Evolutionary conservation across 2,113 vertebrate species (phyloP).

Genomic region (Protobothrops flavoviridis): DNA sequence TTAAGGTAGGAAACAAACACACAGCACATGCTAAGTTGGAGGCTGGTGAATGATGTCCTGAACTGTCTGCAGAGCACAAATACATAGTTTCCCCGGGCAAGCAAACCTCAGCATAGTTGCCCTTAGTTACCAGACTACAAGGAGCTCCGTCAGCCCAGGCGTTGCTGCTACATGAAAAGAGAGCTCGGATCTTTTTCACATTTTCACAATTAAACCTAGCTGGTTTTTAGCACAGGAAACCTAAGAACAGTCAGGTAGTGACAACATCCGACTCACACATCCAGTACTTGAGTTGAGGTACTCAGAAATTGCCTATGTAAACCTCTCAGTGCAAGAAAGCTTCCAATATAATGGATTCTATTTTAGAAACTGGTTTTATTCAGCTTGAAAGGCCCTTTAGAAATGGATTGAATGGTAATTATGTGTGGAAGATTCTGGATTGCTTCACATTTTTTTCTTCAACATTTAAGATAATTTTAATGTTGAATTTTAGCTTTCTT

Average conservation of each 20-base stretch:
- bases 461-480: background rate
- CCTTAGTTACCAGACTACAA: constrained; percentile 48
- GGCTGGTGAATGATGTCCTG: constrained; percentile 25
- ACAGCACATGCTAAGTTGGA: background rate
- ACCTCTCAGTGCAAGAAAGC: background rate
- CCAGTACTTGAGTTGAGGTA: background rate
- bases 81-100: constrained; percentile 36
- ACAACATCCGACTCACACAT: background rate
- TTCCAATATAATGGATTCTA: background rate
- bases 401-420: background rate
- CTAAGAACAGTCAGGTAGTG: background rate
- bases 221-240: background rate
- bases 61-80: constrained; percentile 10
- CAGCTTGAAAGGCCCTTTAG: background rate
- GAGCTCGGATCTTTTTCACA: constrained; percentile 35
- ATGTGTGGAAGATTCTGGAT: background rate
- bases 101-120: constrained; percentile 36
- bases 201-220: constrained; percentile 12
- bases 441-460: background rate
- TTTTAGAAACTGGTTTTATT: background rate
- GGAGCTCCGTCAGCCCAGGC: constrained; percentile 27
- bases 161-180: constrained; percentile 31
- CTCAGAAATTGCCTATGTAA: background rate
- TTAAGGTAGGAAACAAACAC: background rate
- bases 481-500: background rate